phyloP scores from a whole-genome alignment of 2,888 invertebrate genomes.

The Amphipoea lucens region DNA sequence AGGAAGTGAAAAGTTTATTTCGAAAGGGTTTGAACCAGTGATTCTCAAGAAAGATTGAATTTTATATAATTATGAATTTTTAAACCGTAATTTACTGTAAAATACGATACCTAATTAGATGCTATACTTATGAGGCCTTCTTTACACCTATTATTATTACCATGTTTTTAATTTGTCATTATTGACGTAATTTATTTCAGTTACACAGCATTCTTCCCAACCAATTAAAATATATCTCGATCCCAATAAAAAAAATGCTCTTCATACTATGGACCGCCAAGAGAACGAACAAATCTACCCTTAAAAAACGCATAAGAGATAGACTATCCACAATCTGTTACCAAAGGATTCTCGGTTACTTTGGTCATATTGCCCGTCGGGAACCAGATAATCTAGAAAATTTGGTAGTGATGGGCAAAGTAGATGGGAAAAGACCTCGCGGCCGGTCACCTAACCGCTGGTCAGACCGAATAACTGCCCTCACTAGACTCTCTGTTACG shows the following conservation, averaged over 20 bases:
- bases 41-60: background rate
- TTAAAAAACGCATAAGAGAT: too few species aligned
- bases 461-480: background rate
- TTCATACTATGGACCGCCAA: too few species aligned
- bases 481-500: background rate
- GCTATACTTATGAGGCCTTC: background rate
- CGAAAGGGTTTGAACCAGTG: background rate
- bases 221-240: background rate
- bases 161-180: background rate
- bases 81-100: background rate
- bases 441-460: background rate
- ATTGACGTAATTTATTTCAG: background rate
- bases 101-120: background rate
- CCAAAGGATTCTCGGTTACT: too few species aligned
- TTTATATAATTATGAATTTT: background rate
- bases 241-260: too few species aligned
- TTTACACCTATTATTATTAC: background rate
- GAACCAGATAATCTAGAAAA: too few species aligned
- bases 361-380: too few species aligned
- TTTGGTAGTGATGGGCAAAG: too few species aligned
- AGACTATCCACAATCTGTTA: too few species aligned
- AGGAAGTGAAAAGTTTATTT: slow-evolving; percentile 23
- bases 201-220: background rate
- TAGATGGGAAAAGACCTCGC: too few species aligned
- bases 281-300: too few species aligned